Conservation (phyloP, 1,140 invertebrate species). For the Drosophila jambulina region DNA sequence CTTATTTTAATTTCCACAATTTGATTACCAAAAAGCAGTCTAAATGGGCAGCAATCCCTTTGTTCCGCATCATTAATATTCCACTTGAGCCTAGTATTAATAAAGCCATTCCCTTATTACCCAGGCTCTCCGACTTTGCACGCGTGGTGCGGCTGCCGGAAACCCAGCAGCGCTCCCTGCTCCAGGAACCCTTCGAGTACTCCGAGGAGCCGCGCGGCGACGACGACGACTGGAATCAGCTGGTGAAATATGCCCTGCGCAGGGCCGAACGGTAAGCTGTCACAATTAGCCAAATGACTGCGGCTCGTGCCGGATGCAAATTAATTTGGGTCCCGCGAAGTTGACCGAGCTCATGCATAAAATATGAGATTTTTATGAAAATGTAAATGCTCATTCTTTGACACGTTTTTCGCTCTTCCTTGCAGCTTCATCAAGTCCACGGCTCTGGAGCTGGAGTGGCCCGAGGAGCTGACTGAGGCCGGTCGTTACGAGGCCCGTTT, state of each 20-base stretch:
- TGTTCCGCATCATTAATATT: not conserved
- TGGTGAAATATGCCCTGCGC: constrained; percentile 90
- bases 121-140: constrained; percentile 89
- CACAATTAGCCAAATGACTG: constrained; percentile 69
- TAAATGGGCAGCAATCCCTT: not conserved
- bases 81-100: constrained; percentile 8
- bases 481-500: constrained; percentile 91
- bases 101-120: constrained; percentile 10
- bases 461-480: constrained; percentile 89
- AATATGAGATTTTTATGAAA: constrained; percentile 59
- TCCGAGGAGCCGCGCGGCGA: constrained; percentile 88
- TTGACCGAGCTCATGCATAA: constrained; percentile 53
- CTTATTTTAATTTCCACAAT: not conserved
- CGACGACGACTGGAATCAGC: constrained; percentile 92
- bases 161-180: constrained; percentile 87
- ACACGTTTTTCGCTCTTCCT: constrained; percentile 19
- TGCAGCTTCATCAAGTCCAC: constrained; percentile 91
- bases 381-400: constrained; percentile 45
- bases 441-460: constrained; percentile 90
- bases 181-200: constrained; percentile 89
- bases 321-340: constrained; percentile 60
- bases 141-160: constrained; percentile 89
- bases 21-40: not conserved
- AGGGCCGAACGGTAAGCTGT: constrained; percentile 88
- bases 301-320: constrained; percentile 45